These are phyloP conservation scores for Poecilia gillii DNA, from an alignment of 2,797 vertebrate species.

Conservation along the genomic window DNA sequence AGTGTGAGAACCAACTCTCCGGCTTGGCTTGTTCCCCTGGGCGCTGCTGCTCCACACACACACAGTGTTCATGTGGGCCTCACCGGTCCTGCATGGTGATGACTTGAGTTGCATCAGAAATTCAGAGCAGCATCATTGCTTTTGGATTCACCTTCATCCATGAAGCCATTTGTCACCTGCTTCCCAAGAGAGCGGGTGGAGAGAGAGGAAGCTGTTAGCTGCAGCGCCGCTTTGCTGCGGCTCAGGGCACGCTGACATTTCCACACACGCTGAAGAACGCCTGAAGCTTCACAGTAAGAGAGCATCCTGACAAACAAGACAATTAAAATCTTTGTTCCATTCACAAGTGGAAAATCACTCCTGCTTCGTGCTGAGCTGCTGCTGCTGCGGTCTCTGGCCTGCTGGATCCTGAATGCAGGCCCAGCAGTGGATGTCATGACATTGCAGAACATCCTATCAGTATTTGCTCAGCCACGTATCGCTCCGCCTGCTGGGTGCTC, in stretches of 20 bases:
- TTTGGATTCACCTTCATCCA: conserved; percentile 29
- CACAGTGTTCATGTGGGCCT: conserved; percentile 65
- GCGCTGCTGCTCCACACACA: conserved; percentile 55
- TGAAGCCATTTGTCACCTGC: conserved; percentile 25
- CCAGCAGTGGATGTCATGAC: conserved; percentile 14
- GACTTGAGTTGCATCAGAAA: conserved; percentile 54
- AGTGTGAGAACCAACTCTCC: conserved; percentile 33
- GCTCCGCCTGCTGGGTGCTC: conserved; percentile 17
- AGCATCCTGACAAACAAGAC: background rate
- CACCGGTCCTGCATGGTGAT: conserved; percentile 55
- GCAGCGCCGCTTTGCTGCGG: conserved; percentile 29
- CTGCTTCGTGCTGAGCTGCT: background rate
- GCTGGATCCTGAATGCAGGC: conserved; percentile 10
- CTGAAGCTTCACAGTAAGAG: conserved; percentile 6
- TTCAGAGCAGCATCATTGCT: conserved; percentile 46
- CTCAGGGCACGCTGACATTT: conserved; percentile 14
- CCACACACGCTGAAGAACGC: conserved; percentile 13
- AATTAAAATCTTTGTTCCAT: background rate
- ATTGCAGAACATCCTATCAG: conserved; percentile 13
- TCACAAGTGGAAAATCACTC: background rate
- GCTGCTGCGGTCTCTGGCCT: conserved; percentile 3
- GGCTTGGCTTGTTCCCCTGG: conserved; percentile 46
- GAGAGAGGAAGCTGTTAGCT: conserved; percentile 12
- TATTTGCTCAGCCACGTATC: conserved; percentile 25
- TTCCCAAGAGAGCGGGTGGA: background rate